These are phyloP conservation scores for Zosterops hypoxanthus DNA, from an alignment of 2,113 vertebrate genomes.

Conservation along the genomic window DNA sequence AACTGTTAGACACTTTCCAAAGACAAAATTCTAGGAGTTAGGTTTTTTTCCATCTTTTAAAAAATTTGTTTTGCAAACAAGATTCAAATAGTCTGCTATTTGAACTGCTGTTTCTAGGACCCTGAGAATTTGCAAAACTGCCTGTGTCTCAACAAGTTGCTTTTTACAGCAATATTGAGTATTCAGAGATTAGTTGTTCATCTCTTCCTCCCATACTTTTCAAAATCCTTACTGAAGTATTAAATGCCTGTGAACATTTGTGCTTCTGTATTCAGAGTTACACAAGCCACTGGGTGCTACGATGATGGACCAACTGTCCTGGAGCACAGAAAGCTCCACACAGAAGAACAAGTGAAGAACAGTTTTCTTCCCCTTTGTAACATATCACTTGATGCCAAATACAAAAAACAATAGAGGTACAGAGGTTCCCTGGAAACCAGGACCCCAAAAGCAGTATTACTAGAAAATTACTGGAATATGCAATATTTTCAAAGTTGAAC, in stretches of 20 bases:
- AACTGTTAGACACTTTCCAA: not conserved
- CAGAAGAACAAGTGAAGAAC: not conserved
- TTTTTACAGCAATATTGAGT: not conserved
- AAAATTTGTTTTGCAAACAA: not conserved
- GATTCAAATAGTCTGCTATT: not conserved
- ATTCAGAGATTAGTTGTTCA: not conserved
- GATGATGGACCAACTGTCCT: not conserved
- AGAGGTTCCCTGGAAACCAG: not conserved
- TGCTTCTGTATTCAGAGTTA: not conserved
- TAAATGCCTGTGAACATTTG: not conserved
- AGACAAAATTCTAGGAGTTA: not conserved
- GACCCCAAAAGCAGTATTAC: not conserved
- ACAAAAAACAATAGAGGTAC: not conserved
- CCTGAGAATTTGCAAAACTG: not conserved
- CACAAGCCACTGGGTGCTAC: not conserved
- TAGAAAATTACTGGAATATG: not conserved
- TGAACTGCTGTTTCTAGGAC: constrained; percentile 13
- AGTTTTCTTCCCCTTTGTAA: not conserved
- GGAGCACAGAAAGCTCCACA: not conserved
- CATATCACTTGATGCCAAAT: not conserved
- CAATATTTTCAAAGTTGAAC: not conserved
- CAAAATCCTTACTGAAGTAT: not conserved
- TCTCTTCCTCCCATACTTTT: not conserved
- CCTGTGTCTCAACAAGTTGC: not conserved
- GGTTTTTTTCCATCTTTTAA: not conserved